Conservation (phyloP, 2,797 vertebrate species). For the Dicrostonyx torquatus region DNA sequence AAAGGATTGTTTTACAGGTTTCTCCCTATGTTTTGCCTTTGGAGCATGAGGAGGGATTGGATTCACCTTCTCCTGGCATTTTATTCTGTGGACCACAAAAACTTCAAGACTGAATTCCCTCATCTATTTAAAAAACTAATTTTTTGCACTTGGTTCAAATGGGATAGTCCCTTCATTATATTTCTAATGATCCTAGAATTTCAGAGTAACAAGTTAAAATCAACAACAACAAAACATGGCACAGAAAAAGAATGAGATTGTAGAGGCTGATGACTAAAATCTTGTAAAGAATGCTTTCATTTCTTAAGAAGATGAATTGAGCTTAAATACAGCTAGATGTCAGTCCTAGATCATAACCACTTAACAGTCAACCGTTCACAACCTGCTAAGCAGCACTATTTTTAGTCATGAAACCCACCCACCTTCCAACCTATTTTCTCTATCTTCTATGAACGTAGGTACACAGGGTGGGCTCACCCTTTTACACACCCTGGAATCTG, state of each 20-base stretch:
- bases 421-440: background rate
- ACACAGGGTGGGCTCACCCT: background rate
- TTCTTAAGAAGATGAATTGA: slow-evolving; percentile 27
- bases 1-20: slow-evolving; percentile 52
- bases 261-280: slow-evolving; percentile 34
- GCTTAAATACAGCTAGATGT: background rate
- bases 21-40: slow-evolving; percentile 31
- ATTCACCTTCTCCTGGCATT: slow-evolving; percentile 55
- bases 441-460: background rate
- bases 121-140: slow-evolving; percentile 1
- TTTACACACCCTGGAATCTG: background rate
- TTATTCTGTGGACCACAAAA: slow-evolving; percentile 58
- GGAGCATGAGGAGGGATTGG: background rate
- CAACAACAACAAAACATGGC: background rate
- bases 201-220: background rate
- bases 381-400: background rate
- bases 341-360: background rate
- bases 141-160: slow-evolving; percentile 36
- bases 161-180: background rate
- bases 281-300: slow-evolving; percentile 23
- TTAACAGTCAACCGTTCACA: background rate
- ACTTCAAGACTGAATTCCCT: slow-evolving; percentile 67
- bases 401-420: background rate
- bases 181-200: slow-evolving; percentile 39
- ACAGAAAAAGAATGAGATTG: slow-evolving; percentile 30